Evolutionary conservation across 2,113 vertebrate species (phyloP).

Genomic region (Bufo bufo): DNA sequence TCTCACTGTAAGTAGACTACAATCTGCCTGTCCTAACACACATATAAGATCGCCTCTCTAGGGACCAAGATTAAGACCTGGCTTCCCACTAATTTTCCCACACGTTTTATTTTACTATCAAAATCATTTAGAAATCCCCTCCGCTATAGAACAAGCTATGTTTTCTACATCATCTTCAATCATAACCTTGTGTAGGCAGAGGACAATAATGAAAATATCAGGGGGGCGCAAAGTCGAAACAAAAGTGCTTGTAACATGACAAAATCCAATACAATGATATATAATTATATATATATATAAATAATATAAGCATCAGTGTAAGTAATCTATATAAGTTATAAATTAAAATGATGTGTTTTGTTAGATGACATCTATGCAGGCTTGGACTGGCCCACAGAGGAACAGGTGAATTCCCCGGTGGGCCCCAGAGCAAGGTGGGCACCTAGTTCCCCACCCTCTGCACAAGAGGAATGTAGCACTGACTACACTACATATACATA

Average conservation of each 20-base stretch:
- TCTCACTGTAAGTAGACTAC: neutral
- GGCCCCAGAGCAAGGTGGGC: too few species aligned
- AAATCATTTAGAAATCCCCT: slow-evolving; percentile 31
- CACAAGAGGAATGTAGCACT: too few species aligned
- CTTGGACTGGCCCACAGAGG: too few species aligned
- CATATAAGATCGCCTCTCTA: neutral
- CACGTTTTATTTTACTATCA: neutral
- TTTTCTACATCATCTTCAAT: slow-evolving; percentile 33
- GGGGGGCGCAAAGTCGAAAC: neutral
- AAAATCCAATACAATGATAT: neutral
- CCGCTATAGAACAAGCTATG: slow-evolving; percentile 10
- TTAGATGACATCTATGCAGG: neutral
- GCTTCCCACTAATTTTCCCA: slow-evolving; percentile 23
- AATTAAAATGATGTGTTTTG: neutral
- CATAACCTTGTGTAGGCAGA: neutral
- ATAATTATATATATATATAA: neutral
- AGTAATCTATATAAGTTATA: neutral
- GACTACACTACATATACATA: too few species aligned
- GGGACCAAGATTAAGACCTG: neutral
- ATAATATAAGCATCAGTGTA: neutral
- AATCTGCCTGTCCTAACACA: neutral
- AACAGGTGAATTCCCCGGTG: too few species aligned
- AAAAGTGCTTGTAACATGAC: neutral
- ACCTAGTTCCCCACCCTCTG: too few species aligned
- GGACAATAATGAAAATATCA: slow-evolving; percentile 22